Base-by-base conservation (phyloP, 2,888 invertebrate genomes). In the Ornithoptera priamus region DNA sequence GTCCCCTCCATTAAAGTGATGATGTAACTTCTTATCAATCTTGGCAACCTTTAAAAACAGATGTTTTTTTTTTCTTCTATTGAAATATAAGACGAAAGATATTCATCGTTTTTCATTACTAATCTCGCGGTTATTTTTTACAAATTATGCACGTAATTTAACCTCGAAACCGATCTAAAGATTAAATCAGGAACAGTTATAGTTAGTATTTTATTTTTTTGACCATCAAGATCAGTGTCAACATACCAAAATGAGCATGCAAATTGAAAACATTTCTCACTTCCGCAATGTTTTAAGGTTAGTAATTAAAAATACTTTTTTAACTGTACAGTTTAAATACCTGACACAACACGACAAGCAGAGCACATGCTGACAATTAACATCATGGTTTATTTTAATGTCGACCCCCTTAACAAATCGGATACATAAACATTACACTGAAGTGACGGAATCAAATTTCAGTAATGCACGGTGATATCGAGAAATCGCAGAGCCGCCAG, bases 281-380 rank as follows among this genome's bases (percentile, higher is more conserved):
- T 22, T 22, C 57, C 53, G 53, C 18, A 58, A 58, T 58, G 12
- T 22, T 22, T 15, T 22, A 58, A 58, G 59, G 30, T 60, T 30
- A n/a, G 50, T n/a, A 50, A 66, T 60, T 66, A 66, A 66, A 60
- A 60, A 58, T 59, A 66, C 59, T 50, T 60, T 50, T 66, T 58
- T n/a, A 58, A n/a, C n/a, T 22, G 10, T 7, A 7, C 20, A 1
- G 20, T 22, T 24, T 22, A 8, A 58, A 58, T 22, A 22, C 22
- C 57, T n/a, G 57, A 58, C 57, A 58, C 22, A n/a, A 58, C 22
- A 22, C n/a, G 60, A 67, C 62, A 67, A 63, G 36, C 63, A 63
- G 58, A 63, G 30, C 62, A 68, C 62, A 57, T 50, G 30, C 50
- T 30, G 20, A 67, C 60, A 53, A 56, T 67, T 67, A 67, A 67